A percentile compares a stretch with the other conserved stretches of the same genome.
Evolutionary conservation across 2,797 vertebrate genomes (phyloP).

Genomic region (Arnoldichthys spilopterus): DNA sequence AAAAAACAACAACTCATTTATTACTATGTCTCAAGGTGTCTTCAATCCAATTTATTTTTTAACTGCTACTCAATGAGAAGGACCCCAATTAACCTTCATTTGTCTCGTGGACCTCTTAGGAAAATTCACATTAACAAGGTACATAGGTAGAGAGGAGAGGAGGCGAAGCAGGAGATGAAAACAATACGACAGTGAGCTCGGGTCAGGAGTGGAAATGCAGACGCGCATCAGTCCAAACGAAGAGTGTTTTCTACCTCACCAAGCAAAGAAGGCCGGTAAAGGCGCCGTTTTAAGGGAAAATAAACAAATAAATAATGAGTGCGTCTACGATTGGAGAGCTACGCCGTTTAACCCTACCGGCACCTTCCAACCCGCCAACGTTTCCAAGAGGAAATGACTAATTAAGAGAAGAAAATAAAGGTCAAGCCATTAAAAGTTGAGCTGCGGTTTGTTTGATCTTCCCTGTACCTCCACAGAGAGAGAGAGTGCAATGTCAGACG

Average conservation of each 20-base stretch:
- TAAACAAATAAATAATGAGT: neutral
- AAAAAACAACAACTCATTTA: conserved; percentile 58
- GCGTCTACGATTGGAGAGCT: conserved; percentile 1
- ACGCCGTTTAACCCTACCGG: conserved; percentile 18
- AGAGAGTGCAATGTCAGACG: neutral
- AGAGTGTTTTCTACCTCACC: neutral
- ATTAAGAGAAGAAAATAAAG: conserved; percentile 39
- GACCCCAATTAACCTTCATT: conserved; percentile 60
- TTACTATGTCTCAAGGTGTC: conserved; percentile 57
- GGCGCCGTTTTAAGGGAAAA: neutral
- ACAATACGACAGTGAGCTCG: neutral
- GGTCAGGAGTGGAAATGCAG: neutral
- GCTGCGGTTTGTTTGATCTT: conserved; percentile 2
- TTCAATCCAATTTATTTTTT: conserved; percentile 60
- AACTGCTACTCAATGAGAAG: conserved; percentile 51
- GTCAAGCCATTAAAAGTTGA: conserved; percentile 24
- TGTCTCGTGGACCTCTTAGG: conserved; percentile 52
- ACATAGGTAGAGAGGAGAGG: conserved; percentile 16
- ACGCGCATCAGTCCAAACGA: conserved; percentile 5
- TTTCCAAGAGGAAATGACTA: conserved; percentile 37
- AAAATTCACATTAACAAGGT: conserved; percentile 57
- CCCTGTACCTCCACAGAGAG: neutral
- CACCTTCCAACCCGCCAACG: conserved; percentile 15
- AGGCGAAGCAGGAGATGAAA: conserved; percentile 5
- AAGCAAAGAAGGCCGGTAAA: conserved; percentile 14